Evolutionary conservation across 1,140 invertebrate species (phyloP), one percentile per base, ranked within the genome.

Genomic region (Drosophila persimilis): DNA sequence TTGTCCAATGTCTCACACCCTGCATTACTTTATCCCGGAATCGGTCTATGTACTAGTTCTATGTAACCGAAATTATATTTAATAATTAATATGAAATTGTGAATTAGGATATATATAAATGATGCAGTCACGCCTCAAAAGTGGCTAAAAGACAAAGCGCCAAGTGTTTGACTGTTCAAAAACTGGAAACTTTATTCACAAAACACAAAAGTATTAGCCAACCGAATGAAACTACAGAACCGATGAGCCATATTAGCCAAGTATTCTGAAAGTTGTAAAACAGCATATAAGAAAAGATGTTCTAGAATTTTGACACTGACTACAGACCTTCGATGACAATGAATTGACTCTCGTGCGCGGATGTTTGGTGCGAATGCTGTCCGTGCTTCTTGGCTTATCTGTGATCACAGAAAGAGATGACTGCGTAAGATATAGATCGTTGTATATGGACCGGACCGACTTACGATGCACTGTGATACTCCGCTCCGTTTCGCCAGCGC

Each of bases 381-480:
- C 72, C 61, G 35, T 90, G 75, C 51, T 86, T 91, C 51, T 90
- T 91, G 55, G 90, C 80, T 46, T 91, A 55, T 90, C 89, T 91
- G 5, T 13, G 2, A 39, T 11, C 35, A 1, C 2, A 8, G 29
- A 0, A 0, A 35, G 8, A n/a, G 0, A 1, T 24, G 24, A 24
- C 4, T 24, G 24, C 15, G 3, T n/a, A 3, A 1, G 39, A 15
- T 20, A 13, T 39, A 4, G 13, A 29, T 5, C 24, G 24, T 24
- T 24, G 24, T 24, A 24, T 24, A 4, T 24, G 24, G 24, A 24
- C 24, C 3, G 24, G 24, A 24, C 24, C 24, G 24, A 24, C 24
- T 24, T 91, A 94, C 93, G 93, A 76, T 93, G 92, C 15, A 94
- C 83, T 79, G 92, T 92, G 56, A 94, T 94, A 67, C 92, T 92